Conservation (phyloP, 1,140 invertebrate species). For the Sycobia sp. region DNA sequence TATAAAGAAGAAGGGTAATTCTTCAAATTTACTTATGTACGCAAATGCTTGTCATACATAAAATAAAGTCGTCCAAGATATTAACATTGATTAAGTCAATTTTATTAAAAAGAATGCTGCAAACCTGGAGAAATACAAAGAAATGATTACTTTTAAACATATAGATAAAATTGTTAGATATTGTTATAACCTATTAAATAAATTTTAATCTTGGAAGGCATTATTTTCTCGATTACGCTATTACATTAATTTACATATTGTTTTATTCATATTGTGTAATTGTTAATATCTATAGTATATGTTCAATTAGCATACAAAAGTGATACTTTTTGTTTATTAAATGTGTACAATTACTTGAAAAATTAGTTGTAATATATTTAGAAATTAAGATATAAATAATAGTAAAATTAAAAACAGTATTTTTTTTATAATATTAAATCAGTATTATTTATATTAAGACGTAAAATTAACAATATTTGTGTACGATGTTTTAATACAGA, state of each 20-base stretch:
- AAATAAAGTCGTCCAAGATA: conserved; percentile 32
- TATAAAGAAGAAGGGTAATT: conserved; percentile 15
- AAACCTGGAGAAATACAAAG: neutral
- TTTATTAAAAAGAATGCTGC: neutral
- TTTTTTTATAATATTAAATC: conserved; percentile 23
- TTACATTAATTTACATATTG: conserved; percentile 19
- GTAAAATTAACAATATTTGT: conserved; percentile 3
- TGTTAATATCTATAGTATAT: conserved; percentile 20
- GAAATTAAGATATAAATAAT: conserved; percentile 22
- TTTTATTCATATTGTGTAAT: conserved; percentile 29
- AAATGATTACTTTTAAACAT: neutral
- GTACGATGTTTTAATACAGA: conserved; percentile 15
- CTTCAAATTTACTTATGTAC: conserved; percentile 11
- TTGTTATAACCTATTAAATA: neutral
- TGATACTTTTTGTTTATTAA: conserved; percentile 19
- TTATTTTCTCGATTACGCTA: conserved; percentile 20
- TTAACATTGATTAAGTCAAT: neutral
- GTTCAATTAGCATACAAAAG: conserved; percentile 19
- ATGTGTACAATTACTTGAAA: conserved; percentile 28
- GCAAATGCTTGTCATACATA: conserved; percentile 24
- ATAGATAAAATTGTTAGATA: neutral
- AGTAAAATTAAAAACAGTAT: conserved; percentile 22
- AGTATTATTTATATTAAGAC: conserved; percentile 1
- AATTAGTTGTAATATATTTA: conserved; percentile 30
- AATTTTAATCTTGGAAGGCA: conserved; percentile 28